These are phyloP conservation scores for Oscarella lobularis DNA, from an alignment of 37 sponge, comb jelly and placozoan genomes.

Conservation along the genomic window DNA sequence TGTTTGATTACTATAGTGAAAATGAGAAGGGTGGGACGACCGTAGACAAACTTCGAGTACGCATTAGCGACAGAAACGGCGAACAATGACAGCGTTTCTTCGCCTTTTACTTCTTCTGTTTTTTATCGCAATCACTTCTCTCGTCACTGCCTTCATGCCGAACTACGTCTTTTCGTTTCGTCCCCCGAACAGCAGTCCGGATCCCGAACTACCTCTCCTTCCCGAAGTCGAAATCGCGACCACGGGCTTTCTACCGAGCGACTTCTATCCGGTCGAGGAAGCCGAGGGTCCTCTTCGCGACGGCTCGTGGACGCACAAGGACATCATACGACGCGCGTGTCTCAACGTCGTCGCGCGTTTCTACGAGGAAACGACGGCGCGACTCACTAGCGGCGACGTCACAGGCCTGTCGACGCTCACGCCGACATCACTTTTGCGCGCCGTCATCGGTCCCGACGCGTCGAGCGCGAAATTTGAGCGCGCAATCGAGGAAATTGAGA, in stretches of 20 bases:
- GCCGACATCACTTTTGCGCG: not conserved
- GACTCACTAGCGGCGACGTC: not conserved
- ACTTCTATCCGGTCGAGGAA: not conserved
- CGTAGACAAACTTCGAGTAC: too few species aligned
- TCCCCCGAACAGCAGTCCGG: not conserved
- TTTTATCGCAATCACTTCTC: too few species aligned
- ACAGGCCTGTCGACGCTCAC: not conserved
- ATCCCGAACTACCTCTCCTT: not conserved
- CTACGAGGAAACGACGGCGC: not conserved
- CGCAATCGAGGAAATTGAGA: not conserved
- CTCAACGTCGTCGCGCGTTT: not conserved
- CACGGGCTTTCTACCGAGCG: too few species aligned
- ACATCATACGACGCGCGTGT: not conserved
- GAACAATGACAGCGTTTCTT: too few species aligned
- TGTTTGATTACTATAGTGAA: too few species aligned
- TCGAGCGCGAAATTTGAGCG: not conserved
- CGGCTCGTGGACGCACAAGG: not conserved
- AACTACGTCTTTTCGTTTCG: not conserved
- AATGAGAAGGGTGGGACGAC: too few species aligned
- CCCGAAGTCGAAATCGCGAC: not conserved
- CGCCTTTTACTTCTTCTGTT: too few species aligned
- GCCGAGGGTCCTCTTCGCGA: not conserved
- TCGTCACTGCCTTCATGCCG: not conserved
- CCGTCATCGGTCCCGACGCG: not conserved
- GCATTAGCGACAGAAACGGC: too few species aligned